Percentiles rank a stretch among this genome's conserved stretches.
Conservation (phyloP, 2,797 vertebrate species). For the Dendrocincla fuliginosa region DNA sequence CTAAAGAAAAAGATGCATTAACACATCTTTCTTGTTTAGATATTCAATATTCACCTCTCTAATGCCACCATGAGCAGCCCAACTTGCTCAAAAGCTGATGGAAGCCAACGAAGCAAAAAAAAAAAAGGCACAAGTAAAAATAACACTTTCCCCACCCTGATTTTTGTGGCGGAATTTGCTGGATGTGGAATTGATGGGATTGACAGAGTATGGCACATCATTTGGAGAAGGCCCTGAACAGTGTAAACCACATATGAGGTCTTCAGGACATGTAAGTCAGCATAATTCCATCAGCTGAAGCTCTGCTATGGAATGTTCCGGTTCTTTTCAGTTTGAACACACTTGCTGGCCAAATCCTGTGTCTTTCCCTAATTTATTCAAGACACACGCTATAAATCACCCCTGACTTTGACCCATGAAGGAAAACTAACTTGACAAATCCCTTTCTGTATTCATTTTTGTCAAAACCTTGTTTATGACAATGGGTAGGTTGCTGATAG, state of each 20-base stretch:
- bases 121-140: neutral
- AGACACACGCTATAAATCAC: neutral
- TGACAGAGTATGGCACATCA: neutral
- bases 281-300: neutral
- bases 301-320: neutral
- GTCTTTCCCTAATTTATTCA: neutral
- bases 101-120: neutral
- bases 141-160: neutral
- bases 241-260: neutral
- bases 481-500: neutral
- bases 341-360: neutral
- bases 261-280: neutral
- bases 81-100: neutral
- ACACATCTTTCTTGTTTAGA: neutral
- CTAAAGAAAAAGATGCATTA: neutral
- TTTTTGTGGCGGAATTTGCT: neutral
- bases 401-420: neutral
- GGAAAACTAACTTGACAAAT: slow-evolving; percentile 32
- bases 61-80: neutral
- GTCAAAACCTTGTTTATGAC: neutral
- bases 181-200: neutral
- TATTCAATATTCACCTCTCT: neutral
- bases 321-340: neutral
- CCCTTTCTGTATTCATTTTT: slow-evolving; percentile 3
- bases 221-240: neutral